phyloP scores from a whole-genome alignment of 2,113 vertebrate species.

The Patagioenas fasciata region DNA sequence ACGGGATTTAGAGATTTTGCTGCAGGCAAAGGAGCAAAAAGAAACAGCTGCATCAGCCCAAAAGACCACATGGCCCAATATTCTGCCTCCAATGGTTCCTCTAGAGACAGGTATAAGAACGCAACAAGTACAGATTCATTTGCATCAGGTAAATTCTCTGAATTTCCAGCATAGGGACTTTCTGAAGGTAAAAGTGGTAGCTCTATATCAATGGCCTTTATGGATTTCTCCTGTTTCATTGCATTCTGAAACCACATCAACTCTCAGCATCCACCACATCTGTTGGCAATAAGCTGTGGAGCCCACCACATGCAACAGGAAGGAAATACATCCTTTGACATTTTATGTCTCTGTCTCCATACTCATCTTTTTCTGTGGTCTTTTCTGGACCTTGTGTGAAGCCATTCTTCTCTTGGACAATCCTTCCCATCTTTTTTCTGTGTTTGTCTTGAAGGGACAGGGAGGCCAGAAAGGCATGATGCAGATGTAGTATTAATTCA shows the following conservation, averaged over 20 bases:
- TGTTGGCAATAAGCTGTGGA: neutral
- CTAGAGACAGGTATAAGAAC: neutral
- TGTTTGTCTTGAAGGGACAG: accelerated
- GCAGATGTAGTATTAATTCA: neutral
- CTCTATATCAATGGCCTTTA: neutral
- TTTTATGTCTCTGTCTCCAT: neutral
- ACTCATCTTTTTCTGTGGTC: neutral
- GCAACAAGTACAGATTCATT: neutral
- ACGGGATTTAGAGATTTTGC: neutral
- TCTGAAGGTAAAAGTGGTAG: neutral
- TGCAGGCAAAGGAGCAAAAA: neutral
- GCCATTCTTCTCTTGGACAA: neutral
- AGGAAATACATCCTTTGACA: neutral
- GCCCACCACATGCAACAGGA: accelerated
- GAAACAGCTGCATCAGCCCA: neutral
- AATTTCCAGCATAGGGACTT: neutral
- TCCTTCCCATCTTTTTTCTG: neutral
- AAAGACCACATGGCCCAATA: accelerated
- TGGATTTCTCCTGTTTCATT: neutral
- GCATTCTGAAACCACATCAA: neutral
- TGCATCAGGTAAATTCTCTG: neutral
- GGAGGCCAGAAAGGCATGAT: accelerated
- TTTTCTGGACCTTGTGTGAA: neutral
- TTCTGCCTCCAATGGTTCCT: accelerated
- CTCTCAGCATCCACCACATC: neutral